phyloP scores from a whole-genome alignment of 2,797 vertebrate species.

The Uromys caudimaculatus region DNA sequence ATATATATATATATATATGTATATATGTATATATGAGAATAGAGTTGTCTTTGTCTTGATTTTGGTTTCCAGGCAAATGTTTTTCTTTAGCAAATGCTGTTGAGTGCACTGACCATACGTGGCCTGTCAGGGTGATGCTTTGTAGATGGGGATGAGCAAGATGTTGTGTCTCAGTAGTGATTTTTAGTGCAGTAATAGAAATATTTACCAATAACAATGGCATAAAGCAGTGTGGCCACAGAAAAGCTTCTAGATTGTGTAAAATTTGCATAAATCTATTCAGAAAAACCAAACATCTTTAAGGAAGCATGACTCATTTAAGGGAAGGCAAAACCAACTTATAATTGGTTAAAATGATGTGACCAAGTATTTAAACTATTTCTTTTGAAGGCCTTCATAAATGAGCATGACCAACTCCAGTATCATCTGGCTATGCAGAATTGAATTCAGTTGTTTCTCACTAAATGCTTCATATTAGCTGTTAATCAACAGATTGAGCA shows the following conservation, averaged over 20 bases:
- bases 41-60: background rate
- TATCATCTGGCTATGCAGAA: background rate
- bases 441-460: conserved; percentile 5
- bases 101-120: background rate
- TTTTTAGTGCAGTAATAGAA: conserved; percentile 7
- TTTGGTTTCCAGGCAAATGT: background rate
- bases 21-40: too few species aligned
- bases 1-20: too few species aligned
- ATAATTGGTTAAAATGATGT: background rate
- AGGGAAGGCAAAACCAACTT: background rate
- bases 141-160: background rate
- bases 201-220: conserved; percentile 25
- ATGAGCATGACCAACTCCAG: background rate
- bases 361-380: background rate
- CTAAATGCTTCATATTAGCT: background rate
- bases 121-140: background rate
- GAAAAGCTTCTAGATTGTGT: conserved; percentile 58
- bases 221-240: conserved; percentile 48
- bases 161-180: background rate
- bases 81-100: background rate
- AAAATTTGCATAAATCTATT: conserved; percentile 67
- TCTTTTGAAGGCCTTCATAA: conserved; percentile 1
- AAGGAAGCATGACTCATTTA: background rate
- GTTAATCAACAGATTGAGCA: conserved; percentile 3
- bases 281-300: background rate